Evolutionary conservation across 2,797 vertebrate species (phyloP).

Genomic region (Amphiprion clarkii): DNA sequence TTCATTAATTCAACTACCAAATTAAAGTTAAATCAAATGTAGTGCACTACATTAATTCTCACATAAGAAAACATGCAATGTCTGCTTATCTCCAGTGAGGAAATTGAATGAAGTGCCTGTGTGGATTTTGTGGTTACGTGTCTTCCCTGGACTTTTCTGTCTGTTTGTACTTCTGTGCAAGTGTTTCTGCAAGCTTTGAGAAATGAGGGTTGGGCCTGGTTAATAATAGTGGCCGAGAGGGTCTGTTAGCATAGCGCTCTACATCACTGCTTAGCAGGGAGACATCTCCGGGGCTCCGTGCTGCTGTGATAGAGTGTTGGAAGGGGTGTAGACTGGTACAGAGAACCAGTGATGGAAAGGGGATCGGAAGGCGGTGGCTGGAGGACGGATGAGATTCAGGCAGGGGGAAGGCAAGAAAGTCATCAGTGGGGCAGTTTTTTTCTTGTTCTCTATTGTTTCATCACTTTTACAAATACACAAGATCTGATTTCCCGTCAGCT

Average conservation of each 20-base stretch:
- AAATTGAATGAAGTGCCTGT: constrained; percentile 41
- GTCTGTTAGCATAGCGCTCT: constrained; percentile 79
- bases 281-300: constrained; percentile 78
- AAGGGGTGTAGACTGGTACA: constrained; percentile 64
- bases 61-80: constrained; percentile 56
- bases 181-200: constrained; percentile 69
- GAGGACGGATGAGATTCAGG: constrained; percentile 63
- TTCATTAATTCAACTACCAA: constrained; percentile 76
- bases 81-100: constrained; percentile 54
- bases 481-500: constrained; percentile 18
- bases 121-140: constrained; percentile 29
- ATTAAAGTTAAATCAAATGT: constrained; percentile 70
- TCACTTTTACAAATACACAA: constrained; percentile 35
- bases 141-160: constrained; percentile 37
- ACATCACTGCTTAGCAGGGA: constrained; percentile 79
- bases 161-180: constrained; percentile 33
- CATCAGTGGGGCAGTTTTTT: constrained; percentile 21
- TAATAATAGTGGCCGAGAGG: constrained; percentile 82
- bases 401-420: constrained; percentile 33
- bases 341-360: constrained; percentile 72
- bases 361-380: constrained; percentile 60
- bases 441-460: constrained; percentile 35
- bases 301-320: constrained; percentile 76
- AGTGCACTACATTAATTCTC: constrained; percentile 64
- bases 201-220: constrained; percentile 73